These are phyloP conservation scores for Sphaerophoria taeniata DNA, from an alignment of 2,888 invertebrate genomes.

Conservation along the genomic window DNA sequence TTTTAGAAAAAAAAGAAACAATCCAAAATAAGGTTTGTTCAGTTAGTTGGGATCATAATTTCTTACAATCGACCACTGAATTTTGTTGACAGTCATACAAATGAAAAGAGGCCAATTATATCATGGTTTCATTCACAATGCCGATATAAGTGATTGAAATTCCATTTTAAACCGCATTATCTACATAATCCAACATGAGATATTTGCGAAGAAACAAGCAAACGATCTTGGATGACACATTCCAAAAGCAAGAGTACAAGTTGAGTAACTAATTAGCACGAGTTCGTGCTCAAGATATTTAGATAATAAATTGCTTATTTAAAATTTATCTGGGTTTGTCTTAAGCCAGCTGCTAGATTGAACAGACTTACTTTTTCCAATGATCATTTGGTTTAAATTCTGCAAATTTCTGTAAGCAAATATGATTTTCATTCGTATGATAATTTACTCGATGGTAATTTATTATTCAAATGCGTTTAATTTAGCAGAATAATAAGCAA, in stretches of 20 bases:
- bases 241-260: not conserved
- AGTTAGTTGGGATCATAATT: too few relatives aligned
- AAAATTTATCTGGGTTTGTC: not conserved
- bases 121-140: too few relatives aligned
- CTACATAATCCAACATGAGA: too few relatives aligned
- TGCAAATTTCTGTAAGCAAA: not conserved
- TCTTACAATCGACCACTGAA: too few relatives aligned
- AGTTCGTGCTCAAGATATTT: constrained; percentile 1
- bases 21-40: too few relatives aligned
- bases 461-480: not conserved
- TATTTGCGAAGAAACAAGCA: not conserved
- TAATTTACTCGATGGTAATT: not conserved
- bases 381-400: not conserved
- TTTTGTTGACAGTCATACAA: too few relatives aligned
- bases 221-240: constrained; percentile 8
- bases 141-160: too few relatives aligned
- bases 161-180: too few relatives aligned
- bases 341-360: not conserved
- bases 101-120: too few relatives aligned
- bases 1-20: too few relatives aligned
- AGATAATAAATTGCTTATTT: not conserved
- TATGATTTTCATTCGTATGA: not conserved
- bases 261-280: constrained; percentile 2
- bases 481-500: not conserved
- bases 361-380: not conserved